These are phyloP conservation scores for Halcyon malimbica DNA, from an alignment of 2,113 vertebrate genomes.

Conservation along the genomic window DNA sequence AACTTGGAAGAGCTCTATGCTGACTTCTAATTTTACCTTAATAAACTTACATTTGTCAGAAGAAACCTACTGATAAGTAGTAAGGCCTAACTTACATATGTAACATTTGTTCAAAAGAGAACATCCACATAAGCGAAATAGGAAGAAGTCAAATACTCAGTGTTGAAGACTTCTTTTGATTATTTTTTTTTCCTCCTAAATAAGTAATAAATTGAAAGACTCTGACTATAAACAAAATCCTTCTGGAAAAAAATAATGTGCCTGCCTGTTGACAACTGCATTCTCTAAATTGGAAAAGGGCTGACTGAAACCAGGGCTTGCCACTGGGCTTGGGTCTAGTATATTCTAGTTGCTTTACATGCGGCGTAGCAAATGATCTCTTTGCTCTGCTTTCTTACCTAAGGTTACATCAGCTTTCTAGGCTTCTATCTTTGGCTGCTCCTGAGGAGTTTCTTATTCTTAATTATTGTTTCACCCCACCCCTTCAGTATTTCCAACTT, in stretches of 20 bases:
- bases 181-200: not conserved
- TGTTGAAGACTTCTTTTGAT: not conserved
- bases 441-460: not conserved
- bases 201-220: not conserved
- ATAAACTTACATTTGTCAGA: not conserved
- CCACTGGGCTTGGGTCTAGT: not conserved
- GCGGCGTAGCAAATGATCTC: not conserved
- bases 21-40: not conserved
- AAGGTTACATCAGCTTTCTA: not conserved
- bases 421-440: not conserved
- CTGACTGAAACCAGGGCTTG: slow-evolving; percentile 12
- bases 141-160: not conserved
- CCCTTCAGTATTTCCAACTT: not conserved
- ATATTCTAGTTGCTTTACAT: not conserved
- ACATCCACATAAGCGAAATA: not conserved
- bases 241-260: not conserved
- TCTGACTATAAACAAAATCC: not conserved
- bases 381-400: not conserved
- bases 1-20: not conserved
- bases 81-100: not conserved
- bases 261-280: not conserved
- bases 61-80: not conserved
- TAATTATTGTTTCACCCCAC: not conserved
- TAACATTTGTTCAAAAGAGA: not conserved
- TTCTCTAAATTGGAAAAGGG: not conserved